Conservation (phyloP, 2,888 invertebrate genomes). For the Acrobasis consociella region DNA sequence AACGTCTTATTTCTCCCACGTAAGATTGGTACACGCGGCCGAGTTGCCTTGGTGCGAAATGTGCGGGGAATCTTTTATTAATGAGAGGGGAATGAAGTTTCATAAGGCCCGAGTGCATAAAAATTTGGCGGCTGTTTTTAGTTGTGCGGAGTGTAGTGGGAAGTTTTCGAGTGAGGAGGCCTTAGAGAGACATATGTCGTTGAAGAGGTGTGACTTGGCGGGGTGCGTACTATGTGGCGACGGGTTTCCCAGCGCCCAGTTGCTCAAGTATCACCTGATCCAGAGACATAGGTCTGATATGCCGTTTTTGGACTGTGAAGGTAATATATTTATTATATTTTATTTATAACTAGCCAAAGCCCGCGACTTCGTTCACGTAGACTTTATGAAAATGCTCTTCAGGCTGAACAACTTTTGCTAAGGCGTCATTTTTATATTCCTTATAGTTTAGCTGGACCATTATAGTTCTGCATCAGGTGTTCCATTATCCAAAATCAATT, state of each 20-base stretch:
- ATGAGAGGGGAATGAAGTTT: background rate
- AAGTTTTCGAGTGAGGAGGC: background rate
- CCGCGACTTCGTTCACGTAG: no score
- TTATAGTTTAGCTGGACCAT: no score
- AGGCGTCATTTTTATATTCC: no score
- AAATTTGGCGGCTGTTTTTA: background rate
- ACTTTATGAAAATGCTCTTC: no score
- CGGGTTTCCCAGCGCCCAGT: background rate
- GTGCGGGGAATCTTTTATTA: background rate
- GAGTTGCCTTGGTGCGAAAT: constrained; percentile 1
- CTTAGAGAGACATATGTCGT: background rate
- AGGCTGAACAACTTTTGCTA: no score
- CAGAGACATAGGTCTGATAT: constrained; percentile 2
- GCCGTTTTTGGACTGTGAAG: background rate
- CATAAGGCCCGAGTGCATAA: constrained; percentile 4
- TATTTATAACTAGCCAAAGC: no score
- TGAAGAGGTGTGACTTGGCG: background rate
- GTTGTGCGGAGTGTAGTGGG: background rate
- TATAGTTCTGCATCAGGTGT: no score
- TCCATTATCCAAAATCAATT: no score
- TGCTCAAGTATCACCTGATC: background rate
- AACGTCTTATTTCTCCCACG: background rate
- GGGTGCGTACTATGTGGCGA: background rate
- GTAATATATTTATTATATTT: background rate
- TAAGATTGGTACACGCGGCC: background rate